Base-by-base conservation (phyloP, 2,888 invertebrate genomes). In the Diabrotica balteata region DNA sequence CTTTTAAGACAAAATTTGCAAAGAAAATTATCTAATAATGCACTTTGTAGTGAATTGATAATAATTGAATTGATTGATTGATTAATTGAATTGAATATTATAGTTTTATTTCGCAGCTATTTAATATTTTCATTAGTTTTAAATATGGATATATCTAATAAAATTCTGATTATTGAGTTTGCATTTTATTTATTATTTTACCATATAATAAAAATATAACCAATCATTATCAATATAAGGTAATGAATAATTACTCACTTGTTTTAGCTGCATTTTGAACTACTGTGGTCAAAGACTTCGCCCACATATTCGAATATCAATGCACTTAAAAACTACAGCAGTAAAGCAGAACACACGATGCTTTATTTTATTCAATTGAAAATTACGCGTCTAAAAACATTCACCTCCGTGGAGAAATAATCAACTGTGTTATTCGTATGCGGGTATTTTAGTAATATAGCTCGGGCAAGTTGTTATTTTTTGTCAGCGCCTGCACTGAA, bases 251-350 rank as follows among this genome's bases (percentile, higher is more conserved):
- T n/a, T 11, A 58, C 57, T 70, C 67, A 73, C 74, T 73, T 68
- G 65, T 67, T 68, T 69, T 73, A 10, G 67, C 5, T 44, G 64
- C 66, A 65, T 72, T 72, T 53, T 55, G 53, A 4, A 67, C 55
- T 22, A 67, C 54, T 6, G 54, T 54, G 43, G 66, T 66, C 22
- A 72, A 49, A 53, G 66, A 63, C 66, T 66, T 68, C 43, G 67
- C 47, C 68, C 65, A 70, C 71, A 72, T 69, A 53, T 66, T 64
- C 9, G 6, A 50, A 50, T 43, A 60, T 44, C 8, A 32, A 57
- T 52, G 7, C 17, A 52, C 51, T 45, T 8, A 45, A 57, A 11
- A 46, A 59, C 22, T 42, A 59, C 59, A 7, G 8, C 8, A 47
- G 22, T 44, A 46, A 58, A 44, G 7, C n/a, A 10, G 8, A 57